A percentile compares a stretch with the other conserved stretches of the same genome.
Evolutionary conservation across 37 sponge, comb jelly and placozoan genomes (phyloP).

Genomic region (Eunapius fragilis): DNA sequence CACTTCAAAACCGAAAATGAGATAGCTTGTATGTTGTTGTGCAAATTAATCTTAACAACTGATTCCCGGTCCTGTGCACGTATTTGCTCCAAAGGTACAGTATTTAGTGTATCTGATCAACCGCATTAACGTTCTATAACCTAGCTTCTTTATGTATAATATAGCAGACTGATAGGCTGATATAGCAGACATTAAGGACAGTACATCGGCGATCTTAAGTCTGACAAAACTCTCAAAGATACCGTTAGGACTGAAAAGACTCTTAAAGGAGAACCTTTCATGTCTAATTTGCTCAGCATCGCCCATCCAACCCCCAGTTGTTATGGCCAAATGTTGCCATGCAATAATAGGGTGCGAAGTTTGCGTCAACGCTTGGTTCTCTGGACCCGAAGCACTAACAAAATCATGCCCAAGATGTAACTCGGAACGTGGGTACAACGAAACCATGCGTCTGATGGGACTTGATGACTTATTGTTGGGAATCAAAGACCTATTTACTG

Average conservation of each 20-base stretch:
- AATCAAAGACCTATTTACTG: not conserved
- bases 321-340: conserved; percentile 50
- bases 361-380: conserved; percentile 52
- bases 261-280: conserved; percentile 6
- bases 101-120: too few relatives aligned
- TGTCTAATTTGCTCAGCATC: conserved; percentile 37
- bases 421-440: conserved; percentile 32
- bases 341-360: conserved; percentile 42
- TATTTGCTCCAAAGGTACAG: too few relatives aligned
- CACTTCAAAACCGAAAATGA: too few relatives aligned
- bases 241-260: conserved; percentile 15
- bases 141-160: too few relatives aligned
- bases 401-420: conserved; percentile 48
- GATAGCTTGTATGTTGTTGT: too few relatives aligned
- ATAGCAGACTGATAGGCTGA: too few relatives aligned
- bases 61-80: too few relatives aligned
- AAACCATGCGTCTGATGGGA: conserved; percentile 25
- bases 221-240: conserved; percentile 14
- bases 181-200: too few relatives aligned
- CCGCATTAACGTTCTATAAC: too few relatives aligned
- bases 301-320: conserved; percentile 17
- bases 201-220: not conserved
- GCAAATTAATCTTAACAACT: too few relatives aligned
- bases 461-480: conserved; percentile 13
- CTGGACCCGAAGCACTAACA: conserved; percentile 31